These are phyloP conservation scores for Gobius niger DNA, from an alignment of 2,113 vertebrate species.

Conservation along the genomic window DNA sequence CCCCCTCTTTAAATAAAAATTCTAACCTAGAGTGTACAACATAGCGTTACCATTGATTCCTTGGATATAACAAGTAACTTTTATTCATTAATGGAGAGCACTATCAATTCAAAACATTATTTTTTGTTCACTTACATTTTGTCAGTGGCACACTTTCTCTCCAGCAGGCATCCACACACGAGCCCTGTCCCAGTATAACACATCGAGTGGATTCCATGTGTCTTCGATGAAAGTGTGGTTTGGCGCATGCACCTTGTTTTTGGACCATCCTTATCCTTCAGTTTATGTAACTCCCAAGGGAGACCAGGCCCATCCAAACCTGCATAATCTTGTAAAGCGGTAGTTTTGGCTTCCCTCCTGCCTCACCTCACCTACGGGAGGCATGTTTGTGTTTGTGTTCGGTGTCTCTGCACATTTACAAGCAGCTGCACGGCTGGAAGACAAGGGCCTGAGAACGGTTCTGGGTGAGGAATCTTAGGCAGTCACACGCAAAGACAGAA, in stretches of 20 bases:
- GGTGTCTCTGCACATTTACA: constrained; percentile 54
- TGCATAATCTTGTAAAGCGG: constrained; percentile 41
- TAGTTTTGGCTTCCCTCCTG: constrained; percentile 38
- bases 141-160: not conserved
- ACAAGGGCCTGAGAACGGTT: constrained; percentile 33
- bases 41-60: no score
- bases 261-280: constrained; percentile 22
- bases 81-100: not conserved
- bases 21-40: no score
- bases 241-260: constrained; percentile 18
- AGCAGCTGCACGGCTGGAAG: constrained; percentile 49
- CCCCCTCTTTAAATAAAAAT: no score
- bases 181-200: not conserved
- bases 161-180: not conserved
- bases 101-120: not conserved
- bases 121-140: not conserved
- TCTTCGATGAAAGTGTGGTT: constrained; percentile 22
- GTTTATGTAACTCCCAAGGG: constrained; percentile 31
- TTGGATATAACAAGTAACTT: no score
- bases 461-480: constrained; percentile 36
- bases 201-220: constrained; percentile 23
- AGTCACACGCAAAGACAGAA: constrained; percentile 44
- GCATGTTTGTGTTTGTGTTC: constrained; percentile 9
- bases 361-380: constrained; percentile 33
- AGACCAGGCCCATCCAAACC: constrained; percentile 16